Percentiles rank a stretch among this genome's conserved stretches.
phyloP scores from a whole-genome alignment of 1,140 invertebrate species.

The Cecropterus lyciades region DNA sequence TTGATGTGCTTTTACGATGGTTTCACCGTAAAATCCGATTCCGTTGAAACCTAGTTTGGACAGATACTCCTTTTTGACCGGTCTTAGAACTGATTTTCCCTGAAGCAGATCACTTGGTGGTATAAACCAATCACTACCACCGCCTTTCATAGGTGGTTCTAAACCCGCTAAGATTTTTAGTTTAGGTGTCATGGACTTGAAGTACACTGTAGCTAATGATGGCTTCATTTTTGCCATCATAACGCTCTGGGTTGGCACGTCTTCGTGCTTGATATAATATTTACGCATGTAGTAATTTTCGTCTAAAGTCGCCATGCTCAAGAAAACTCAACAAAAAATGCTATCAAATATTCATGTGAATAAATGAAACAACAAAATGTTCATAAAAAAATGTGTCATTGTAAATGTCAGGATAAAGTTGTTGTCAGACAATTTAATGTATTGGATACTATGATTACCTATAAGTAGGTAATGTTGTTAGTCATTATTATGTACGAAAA shows the following conservation, averaged over 20 bases:
- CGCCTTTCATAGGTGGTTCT: slow-evolving; percentile 68
- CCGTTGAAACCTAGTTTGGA: slow-evolving; percentile 57
- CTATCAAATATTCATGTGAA: not conserved
- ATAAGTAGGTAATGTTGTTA: too few relatives aligned
- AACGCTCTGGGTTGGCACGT: slow-evolving; percentile 69
- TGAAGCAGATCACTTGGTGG: slow-evolving; percentile 60
- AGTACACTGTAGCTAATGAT: slow-evolving; percentile 63
- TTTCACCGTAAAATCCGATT: slow-evolving; percentile 54
- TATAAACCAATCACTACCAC: slow-evolving; percentile 66
- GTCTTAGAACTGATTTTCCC: slow-evolving; percentile 60
- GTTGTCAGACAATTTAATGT: too few relatives aligned
- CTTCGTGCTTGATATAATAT: slow-evolving; percentile 58
- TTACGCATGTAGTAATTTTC: slow-evolving; percentile 69
- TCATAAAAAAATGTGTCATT: not conserved
- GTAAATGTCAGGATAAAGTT: too few relatives aligned
- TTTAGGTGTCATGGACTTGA: slow-evolving; percentile 68
- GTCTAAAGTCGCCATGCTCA: slow-evolving; percentile 55
- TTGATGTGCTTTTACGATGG: slow-evolving; percentile 49
- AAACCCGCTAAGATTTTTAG: slow-evolving; percentile 66
- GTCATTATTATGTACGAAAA: too few relatives aligned
- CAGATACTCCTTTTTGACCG: slow-evolving; percentile 55
- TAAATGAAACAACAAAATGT: not conserved
- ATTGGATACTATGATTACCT: too few relatives aligned
- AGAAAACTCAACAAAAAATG: slow-evolving; percentile 10
- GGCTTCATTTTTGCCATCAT: slow-evolving; percentile 68